phyloP scores from a whole-genome alignment of 2,797 vertebrate genomes.

The Diplodus sargus region DNA sequence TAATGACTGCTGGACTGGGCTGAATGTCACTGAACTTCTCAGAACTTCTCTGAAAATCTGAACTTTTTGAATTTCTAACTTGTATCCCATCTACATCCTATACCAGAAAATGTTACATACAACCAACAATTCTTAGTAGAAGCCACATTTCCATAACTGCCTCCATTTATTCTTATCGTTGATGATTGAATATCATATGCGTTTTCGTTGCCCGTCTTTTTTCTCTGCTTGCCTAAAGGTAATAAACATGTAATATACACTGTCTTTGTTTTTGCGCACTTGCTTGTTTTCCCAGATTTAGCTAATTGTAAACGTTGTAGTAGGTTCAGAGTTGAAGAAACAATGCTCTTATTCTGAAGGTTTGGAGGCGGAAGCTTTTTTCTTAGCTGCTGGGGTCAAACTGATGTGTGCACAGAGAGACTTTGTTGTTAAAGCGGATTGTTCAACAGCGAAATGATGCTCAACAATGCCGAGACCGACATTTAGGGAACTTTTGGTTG shows the following conservation, averaged over 20 bases:
- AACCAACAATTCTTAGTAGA: not conserved
- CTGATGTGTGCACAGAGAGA: constrained; percentile 29
- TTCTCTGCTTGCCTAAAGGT: no score
- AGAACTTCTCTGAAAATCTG: no score
- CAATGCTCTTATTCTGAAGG: constrained; percentile 53
- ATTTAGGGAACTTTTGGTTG: not conserved
- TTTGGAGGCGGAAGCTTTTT: constrained; percentile 35
- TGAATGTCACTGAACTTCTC: not conserved
- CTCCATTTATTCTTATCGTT: not conserved
- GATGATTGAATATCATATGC: not conserved
- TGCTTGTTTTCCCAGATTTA: not conserved
- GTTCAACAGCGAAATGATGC: constrained; percentile 23
- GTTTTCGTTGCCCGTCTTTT: no score
- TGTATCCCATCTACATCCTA: not conserved
- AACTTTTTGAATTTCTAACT: not conserved
- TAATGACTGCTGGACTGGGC: not conserved
- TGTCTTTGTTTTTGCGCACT: not conserved
- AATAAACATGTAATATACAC: no score
- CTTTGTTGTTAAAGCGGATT: constrained; percentile 54
- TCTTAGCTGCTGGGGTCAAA: constrained; percentile 57
- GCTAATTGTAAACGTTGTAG: no score
- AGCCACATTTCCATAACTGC: not conserved
- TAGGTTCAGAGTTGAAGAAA: not conserved
- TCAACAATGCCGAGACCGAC: not conserved
- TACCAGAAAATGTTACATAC: not conserved